Percentiles rank a stretch among this genome's conserved stretches.
Conservation (phyloP, 2,797 vertebrate species). For the Antrozous pallidus region DNA sequence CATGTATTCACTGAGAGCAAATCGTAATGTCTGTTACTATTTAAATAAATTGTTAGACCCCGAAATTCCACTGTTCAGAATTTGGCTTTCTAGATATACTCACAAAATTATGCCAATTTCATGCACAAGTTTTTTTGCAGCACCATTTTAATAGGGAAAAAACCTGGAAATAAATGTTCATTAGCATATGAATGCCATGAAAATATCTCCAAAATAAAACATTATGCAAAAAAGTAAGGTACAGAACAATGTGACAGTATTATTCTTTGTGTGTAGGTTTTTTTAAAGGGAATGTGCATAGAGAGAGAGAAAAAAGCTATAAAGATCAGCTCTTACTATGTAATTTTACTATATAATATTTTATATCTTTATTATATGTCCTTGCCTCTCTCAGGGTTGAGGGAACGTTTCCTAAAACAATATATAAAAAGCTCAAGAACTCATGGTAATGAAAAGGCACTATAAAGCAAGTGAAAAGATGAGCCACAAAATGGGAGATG, state of each 20-base stretch:
- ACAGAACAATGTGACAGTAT: neutral
- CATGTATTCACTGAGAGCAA: neutral
- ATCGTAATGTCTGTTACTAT: neutral
- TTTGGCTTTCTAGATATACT: neutral
- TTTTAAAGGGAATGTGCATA: neutral
- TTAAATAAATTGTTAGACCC: neutral
- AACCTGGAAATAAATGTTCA: neutral
- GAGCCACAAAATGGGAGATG: neutral
- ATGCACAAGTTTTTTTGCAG: neutral
- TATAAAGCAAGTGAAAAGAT: neutral
- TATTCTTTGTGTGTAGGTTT: neutral
- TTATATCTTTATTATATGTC: neutral
- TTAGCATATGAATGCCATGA: neutral
- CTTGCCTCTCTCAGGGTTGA: neutral
- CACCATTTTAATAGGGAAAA: constrained; percentile 6
- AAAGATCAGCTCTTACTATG: neutral
- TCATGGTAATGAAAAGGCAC: neutral
- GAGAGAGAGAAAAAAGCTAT: neutral
- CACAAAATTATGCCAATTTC: constrained; percentile 3
- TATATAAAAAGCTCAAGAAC: neutral
- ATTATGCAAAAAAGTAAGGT: neutral
- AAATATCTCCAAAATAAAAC: constrained; percentile 34
- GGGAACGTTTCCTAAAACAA: neutral
- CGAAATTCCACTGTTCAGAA: neutral
- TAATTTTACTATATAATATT: neutral